Evolutionary conservation across 2,888 invertebrate genomes (phyloP), one percentile per base, ranked within the genome.

Genomic region (Polydrusus cervinus): DNA sequence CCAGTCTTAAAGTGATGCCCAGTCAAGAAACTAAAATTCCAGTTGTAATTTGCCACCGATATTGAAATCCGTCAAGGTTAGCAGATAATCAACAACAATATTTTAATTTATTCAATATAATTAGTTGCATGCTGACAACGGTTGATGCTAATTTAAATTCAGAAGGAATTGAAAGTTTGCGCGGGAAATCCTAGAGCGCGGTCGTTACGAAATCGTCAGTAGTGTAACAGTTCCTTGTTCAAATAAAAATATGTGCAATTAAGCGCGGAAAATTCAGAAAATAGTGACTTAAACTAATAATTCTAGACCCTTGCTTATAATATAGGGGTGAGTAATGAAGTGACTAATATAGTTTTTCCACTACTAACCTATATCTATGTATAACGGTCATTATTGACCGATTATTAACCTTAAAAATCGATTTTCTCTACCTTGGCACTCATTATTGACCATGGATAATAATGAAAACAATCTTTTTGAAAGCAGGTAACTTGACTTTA

Each of bases 1-100:
- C 69, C 69, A 74, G 74, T 74, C 69, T 53, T 38, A 55, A 68
- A 57, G 65, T 70, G 69, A 69, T 57, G 64, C 40, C 69, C 64
- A 55, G 16, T 38, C 49, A 69, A 68, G 62, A 69, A 69, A 68
- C 55, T 45, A 62, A 74, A 74, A 53, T 70, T 47, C 40, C 16
- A 40, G 20, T 49, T 8, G 9, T 61, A 51, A 61, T 61, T 53
- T 55, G 18, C 18, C 47, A 64, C 20, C 30, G 8, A 14, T 55
- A 43, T 66, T 40, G 38, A 67, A 34, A 40, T 25, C n/a, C 40
- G 9, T 55, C 74, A 74, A 74, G 74, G 74, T 74, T 69, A 74
- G 61, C 53, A 64, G 69, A 25, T 25, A 25, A 38, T 53, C 38
- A 71, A 55, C 55, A 65, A 34, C 38, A 55, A n/a, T 20, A 68